phyloP scores from a whole-genome alignment of 2,888 invertebrate species.

The Tachina lurida region DNA sequence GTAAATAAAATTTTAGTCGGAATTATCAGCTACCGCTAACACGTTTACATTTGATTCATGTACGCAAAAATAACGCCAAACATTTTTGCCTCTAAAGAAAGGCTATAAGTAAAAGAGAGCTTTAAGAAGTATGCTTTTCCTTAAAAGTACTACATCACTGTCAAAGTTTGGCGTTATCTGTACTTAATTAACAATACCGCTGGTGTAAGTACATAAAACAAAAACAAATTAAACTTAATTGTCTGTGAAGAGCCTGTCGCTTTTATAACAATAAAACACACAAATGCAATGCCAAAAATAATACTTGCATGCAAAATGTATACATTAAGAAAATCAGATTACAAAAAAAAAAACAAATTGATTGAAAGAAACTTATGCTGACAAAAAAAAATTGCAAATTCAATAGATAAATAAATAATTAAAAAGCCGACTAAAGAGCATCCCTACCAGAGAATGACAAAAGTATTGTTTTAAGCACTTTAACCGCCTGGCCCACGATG shows the following conservation, averaged over 20 bases:
- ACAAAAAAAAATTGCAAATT: slow-evolving; percentile 8
- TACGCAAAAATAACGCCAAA: too few relatives aligned
- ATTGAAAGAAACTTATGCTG: slow-evolving; percentile 49
- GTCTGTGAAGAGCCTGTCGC: slow-evolving; percentile 4
- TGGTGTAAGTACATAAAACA: slow-evolving; percentile 19
- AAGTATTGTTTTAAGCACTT: too few relatives aligned
- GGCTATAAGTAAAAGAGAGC: background rate
- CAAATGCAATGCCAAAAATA: slow-evolving; percentile 58
- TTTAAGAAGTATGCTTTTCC: background rate
- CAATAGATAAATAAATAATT: background rate
- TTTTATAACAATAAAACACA: slow-evolving; percentile 22
- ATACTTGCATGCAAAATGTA: slow-evolving; percentile 56
- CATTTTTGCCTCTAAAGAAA: background rate
- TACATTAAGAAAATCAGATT: background rate
- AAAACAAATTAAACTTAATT: slow-evolving; percentile 51
- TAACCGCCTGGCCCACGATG: too few relatives aligned
- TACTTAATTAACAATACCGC: slow-evolving; percentile 13
- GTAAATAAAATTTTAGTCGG: too few relatives aligned
- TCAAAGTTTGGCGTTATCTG: slow-evolving; percentile 43
- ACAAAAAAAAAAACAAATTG: slow-evolving; percentile 28
- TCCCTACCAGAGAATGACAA: slow-evolving; percentile 2
- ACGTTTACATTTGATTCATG: too few relatives aligned
- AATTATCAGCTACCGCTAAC: too few relatives aligned
- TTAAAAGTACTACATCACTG: background rate
- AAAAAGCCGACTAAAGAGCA: background rate